A percentile compares a stretch with the other conserved stretches of the same genome.
These are phyloP conservation scores for Periparus ater DNA, from an alignment of 2,797 vertebrate genomes.

Conservation along the genomic window DNA sequence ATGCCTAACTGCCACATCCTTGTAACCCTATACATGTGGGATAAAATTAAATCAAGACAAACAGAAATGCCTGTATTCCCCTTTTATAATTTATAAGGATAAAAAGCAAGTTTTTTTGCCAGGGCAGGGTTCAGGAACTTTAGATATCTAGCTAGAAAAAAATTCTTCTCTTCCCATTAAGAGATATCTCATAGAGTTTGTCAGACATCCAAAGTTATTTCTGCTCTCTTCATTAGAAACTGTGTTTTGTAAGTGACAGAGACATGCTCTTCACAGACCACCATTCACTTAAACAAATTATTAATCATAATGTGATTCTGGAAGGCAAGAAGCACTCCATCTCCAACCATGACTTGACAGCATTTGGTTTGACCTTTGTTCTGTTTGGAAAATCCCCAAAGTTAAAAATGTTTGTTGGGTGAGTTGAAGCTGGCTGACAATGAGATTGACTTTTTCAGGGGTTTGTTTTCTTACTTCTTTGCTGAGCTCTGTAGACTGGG, in stretches of 20 bases:
- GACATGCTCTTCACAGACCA: not conserved
- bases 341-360: not conserved
- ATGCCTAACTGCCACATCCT: conserved; percentile 61
- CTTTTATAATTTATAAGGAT: conserved; percentile 4
- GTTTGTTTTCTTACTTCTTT: not conserved
- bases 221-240: conserved; percentile 17
- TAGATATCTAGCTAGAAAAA: not conserved
- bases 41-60: conserved; percentile 50
- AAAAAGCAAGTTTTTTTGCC: not conserved
- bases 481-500: not conserved
- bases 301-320: not conserved
- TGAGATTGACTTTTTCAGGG: not conserved
- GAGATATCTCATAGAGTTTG: conserved; percentile 5
- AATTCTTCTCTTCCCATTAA: not conserved
- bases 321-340: not conserved
- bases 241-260: not conserved
- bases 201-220: conserved; percentile 33
- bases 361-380: conserved; percentile 1
- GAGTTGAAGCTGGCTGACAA: not conserved
- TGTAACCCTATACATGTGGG: conserved; percentile 55
- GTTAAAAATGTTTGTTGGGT: not conserved
- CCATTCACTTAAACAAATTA: conserved; percentile 17
- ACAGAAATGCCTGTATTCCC: not conserved
- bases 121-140: conserved; percentile 30
- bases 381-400: conserved; percentile 2